Base-by-base conservation (phyloP, 2,888 invertebrate genomes). In the Andricus quercusramuli region DNA sequence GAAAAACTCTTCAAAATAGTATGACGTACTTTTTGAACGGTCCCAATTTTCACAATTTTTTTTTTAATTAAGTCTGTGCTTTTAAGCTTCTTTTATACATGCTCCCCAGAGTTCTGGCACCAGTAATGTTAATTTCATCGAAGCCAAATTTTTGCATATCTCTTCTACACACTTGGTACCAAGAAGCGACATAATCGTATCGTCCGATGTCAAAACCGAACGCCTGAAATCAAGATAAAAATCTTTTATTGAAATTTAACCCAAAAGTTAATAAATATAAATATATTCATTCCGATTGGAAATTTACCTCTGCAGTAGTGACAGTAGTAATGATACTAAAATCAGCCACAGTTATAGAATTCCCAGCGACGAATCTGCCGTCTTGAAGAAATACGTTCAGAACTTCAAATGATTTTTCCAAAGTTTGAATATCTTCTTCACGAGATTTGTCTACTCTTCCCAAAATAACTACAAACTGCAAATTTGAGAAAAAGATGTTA, bases 291-390 rank as follows among this genome's bases (percentile, higher is more conserved):
- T 37, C 9, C 2, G 13, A 44, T 15, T 15, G 32, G 1, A 62
- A 59, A 15, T n/a, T 2, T 77, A 85, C 85, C 80, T 83, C 82
- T 11, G 83, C 82, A 37, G 76, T 51, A 15, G 25, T 94, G 20
- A 96, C 92, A 17, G 95, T 94, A 15, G 95, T 94, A 20, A 95
- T 93, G 5, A 96, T 94, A 59, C 94, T 91, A 84, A 96, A 94
- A 89, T 97, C 97, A 4, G 96, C 96, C 25, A 96, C 94, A 1
- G 96, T 96, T 80, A 96, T 80, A 59, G 95, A 93, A 78, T 95
- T 94, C 8, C 96, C 96, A 11, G 96, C 96, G 1, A 95, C 94
- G 91, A 95, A 96, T 11, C 94, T 92, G n/a, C 93, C 93, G 1
- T 94, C 94, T 25, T 94, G 94, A 11, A 96, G 89, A 90, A 94